Base-by-base conservation (phyloP, 1,140 invertebrate genomes). In the Mercenaria mercenaria region DNA sequence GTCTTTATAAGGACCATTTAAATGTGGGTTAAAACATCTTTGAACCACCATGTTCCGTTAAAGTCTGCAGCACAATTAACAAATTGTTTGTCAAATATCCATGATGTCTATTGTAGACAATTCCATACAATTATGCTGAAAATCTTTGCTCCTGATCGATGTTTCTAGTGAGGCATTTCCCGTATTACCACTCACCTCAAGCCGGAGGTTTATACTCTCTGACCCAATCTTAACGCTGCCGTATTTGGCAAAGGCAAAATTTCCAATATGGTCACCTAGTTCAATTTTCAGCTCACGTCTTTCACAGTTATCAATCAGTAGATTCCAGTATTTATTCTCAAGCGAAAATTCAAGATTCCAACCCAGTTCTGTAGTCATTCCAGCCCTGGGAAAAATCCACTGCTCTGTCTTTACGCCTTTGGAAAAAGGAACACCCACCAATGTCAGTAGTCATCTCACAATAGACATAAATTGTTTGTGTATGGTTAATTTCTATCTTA, bases 301-400 rank as follows among this genome's bases (percentile, higher is more conserved):
- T 8, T 56, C 50, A 26, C 52, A n/a, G 0, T 26, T 43, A 95
- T 99, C 99, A 2, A 76, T 67, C 37, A 91, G 37, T 13, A 50
- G 4, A 59, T 89, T 59, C 18, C 89, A 64, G 18, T 59, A 52
- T 23, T 85, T 52, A 43, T 89, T 91, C 1, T 88, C 91, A 29
- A 96, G 56, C 96, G 97, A 97, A 91, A 97, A 97, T 85, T 97
- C 20, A 97, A 86, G 90, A 96, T 93, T 4, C 97, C 97, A 97
- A 97, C 26, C 97, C 97, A 23, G 94, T 81, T 79, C 96, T 96
- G 93, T 97, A 97, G 93, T 99, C 98, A 32, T 97, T 97, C 98
- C 98, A 99, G 94, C 98, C 98, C 11, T 98, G 96, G 94, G 98
- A 98, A 96, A 99, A 99, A 94, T 98, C 99, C 6, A 93, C 88